Percentiles rank a stretch among this genome's conserved stretches.
Evolutionary conservation across 2,113 vertebrate species (phyloP).

Genomic region (Globicephala melas): DNA sequence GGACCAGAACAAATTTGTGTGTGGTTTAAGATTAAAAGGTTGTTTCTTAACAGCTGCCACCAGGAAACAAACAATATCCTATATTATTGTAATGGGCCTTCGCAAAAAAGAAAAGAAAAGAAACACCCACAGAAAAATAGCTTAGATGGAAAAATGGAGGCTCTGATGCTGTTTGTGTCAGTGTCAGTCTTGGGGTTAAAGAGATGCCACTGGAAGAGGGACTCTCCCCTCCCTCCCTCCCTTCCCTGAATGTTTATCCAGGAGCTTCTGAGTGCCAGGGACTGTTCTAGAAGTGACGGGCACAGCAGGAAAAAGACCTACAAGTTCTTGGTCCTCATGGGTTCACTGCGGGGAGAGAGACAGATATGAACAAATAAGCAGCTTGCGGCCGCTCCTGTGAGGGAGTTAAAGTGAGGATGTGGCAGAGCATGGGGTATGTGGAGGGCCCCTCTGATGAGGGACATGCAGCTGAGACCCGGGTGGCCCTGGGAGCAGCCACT

Average conservation of each 20-base stretch:
- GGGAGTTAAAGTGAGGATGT: not conserved
- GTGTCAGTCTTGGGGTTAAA: not conserved
- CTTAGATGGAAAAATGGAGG: fast-evolving
- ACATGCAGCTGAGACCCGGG: not conserved
- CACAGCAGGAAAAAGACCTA: not conserved
- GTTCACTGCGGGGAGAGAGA: not conserved
- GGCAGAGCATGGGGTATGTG: fast-evolving
- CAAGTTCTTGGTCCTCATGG: not conserved
- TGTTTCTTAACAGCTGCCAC: not conserved
- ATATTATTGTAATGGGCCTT: not conserved
- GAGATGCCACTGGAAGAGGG: not conserved
- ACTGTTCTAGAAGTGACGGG: not conserved
- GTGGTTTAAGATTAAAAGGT: not conserved
- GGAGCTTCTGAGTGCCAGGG: not conserved
- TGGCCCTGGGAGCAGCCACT: fast-evolving
- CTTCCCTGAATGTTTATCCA: not conserved
- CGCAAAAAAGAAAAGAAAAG: not conserved
- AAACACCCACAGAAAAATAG: not conserved
- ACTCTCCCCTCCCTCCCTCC: not conserved
- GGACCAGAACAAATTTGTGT: not conserved
- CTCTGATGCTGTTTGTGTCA: no score
- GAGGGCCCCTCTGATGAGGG: not conserved
- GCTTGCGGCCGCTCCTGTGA: fast-evolving
- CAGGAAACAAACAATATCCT: not conserved
- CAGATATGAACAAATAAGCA: not conserved